Percentiles rank a stretch among this genome's conserved stretches.
These are phyloP conservation scores for Drosophila aff. DNA, from an alignment of 1,140 invertebrate species.

Conservation along the genomic window DNA sequence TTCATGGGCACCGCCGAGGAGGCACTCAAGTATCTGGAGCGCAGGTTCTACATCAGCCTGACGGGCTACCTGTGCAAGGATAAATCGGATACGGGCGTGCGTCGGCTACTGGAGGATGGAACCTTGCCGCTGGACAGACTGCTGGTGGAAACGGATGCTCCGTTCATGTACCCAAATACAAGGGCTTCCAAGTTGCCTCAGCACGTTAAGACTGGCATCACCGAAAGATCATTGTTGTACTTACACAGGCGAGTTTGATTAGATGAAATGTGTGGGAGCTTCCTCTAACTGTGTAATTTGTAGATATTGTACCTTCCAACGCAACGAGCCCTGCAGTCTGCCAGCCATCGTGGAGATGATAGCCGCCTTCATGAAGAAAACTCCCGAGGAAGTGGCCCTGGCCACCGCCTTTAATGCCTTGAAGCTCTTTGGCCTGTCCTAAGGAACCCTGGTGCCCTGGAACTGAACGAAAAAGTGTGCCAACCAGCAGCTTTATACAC, in stretches of 20 bases:
- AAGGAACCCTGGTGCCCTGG: slow-evolving; percentile 57
- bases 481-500: slow-evolving; percentile 32
- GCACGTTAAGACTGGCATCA: slow-evolving; percentile 94
- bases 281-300: slow-evolving; percentile 59
- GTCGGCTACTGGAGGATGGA: slow-evolving; percentile 92
- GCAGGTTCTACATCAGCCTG: slow-evolving; percentile 94
- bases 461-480: slow-evolving; percentile 60
- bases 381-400: slow-evolving; percentile 95
- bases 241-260: slow-evolving; percentile 73
- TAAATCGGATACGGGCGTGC: slow-evolving; percentile 95
- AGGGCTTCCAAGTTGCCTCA: slow-evolving; percentile 95
- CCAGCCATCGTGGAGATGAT: slow-evolving; percentile 97
- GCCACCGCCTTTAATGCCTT: slow-evolving; percentile 97
- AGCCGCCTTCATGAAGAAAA: slow-evolving; percentile 94
- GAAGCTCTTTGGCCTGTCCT: slow-evolving; percentile 95
- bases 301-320: slow-evolving; percentile 96
- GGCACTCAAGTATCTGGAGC: slow-evolving; percentile 93
- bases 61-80: slow-evolving; percentile 90
- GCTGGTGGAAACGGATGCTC: slow-evolving; percentile 96
- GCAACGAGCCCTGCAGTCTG: slow-evolving; percentile 97
- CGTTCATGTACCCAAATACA: slow-evolving; percentile 98
- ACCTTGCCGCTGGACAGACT: slow-evolving; percentile 93
- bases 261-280: no score
- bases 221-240: slow-evolving; percentile 89
- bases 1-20: slow-evolving; percentile 96